Evolutionary conservation across 2,113 vertebrate species (phyloP).

Genomic region (Zosterops hypoxanthus): DNA sequence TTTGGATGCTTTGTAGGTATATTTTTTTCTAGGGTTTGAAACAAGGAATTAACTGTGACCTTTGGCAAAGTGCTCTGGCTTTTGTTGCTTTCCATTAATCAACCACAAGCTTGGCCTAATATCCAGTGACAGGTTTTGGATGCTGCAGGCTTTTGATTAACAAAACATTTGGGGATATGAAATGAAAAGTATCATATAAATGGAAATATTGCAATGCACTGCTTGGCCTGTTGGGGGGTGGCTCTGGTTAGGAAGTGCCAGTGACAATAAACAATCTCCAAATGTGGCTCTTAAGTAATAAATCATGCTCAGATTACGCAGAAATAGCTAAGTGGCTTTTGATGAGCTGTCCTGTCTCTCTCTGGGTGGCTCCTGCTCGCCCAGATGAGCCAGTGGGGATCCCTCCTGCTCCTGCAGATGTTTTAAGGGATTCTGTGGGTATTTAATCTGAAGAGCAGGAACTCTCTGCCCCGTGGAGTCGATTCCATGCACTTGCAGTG

Average conservation of each 20-base stretch:
- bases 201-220: background rate
- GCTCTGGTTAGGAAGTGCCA: background rate
- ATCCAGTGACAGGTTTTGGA: background rate
- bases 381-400: background rate
- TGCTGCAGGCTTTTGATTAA: background rate
- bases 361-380: rapidly evolving
- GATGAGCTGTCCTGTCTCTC: background rate
- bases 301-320: background rate
- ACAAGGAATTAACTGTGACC: background rate
- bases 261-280: background rate
- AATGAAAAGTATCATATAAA: background rate
- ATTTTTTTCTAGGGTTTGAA: background rate
- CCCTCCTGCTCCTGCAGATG: background rate
- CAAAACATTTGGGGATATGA: background rate
- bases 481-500: background rate
- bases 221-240: background rate
- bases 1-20: background rate
- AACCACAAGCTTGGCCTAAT: background rate
- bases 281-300: background rate
- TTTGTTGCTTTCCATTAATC: background rate
- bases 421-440: background rate
- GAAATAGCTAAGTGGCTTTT: background rate
- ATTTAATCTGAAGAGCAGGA: background rate
- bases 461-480: background rate
- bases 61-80: background rate